Evolutionary conservation across 2,797 vertebrate genomes (phyloP), one percentile per base, ranked within the genome.

Genomic region (Myotis findleyi): DNA sequence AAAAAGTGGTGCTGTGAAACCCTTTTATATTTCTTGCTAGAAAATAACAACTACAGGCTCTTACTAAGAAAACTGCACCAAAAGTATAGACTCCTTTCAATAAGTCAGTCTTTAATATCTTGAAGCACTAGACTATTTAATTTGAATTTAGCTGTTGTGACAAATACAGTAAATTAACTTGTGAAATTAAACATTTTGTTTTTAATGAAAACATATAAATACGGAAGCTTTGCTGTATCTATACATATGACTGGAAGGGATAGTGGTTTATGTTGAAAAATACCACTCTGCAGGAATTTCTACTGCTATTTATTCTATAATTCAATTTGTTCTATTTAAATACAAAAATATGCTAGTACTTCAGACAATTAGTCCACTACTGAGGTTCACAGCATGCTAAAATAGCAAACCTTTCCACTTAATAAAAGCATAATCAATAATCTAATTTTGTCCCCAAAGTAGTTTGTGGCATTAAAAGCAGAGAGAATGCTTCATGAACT

Each of bases 151-250:
- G 69, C 69, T 97, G 82, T 81, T 97, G 93, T 96, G 97, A 97
- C 57, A 47, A 97, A 96, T 86, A 98, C 96, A 98, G 98, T 98
- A 98, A 98, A 98, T 98, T 98, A 98, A 98, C 97, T 98, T 98
- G 96, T 98, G 96, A 98, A 98, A 98, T 98, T 98, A 98, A 98
- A 98, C 36, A 98, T 98, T 98, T 98, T 98, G 97, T 98, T 98
- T 98, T 98, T 98, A 98, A 98, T 98, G 97, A 98, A 98, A 98
- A 98, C 97, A 98, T 97, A 98, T 97, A 98, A 98, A 98, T 98
- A 98, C 89, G 97, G 96, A 97, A 97, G 95, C 88, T 97, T 97
- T 98, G 95, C 71, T 95, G 41, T 97, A 88, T 98, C 96, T 98
- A 93, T 98, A 98, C 89, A 97, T 97, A 97, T 97, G 95, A 97